phyloP scores from a whole-genome alignment of 2,888 invertebrate genomes.

The Scaptomyza caliginosa region DNA sequence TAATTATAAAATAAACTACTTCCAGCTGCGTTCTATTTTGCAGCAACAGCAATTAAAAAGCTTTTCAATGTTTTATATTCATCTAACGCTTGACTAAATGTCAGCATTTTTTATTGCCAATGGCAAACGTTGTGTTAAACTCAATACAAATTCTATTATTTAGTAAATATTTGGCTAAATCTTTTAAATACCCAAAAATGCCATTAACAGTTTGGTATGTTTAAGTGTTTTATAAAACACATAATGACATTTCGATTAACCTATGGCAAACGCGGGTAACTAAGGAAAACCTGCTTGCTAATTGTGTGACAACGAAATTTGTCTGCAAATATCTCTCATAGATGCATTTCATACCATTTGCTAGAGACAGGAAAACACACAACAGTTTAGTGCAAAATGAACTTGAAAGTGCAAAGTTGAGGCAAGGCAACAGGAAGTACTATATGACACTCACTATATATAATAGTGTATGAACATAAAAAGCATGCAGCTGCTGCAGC shows the following conservation, averaged over 20 bases:
- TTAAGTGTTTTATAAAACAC: constrained; percentile 10
- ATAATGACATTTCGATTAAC: constrained; percentile 32
- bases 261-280: constrained; percentile 28
- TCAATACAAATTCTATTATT: neutral
- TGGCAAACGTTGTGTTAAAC: neutral
- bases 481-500: constrained; percentile 17
- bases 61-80: neutral
- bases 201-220: constrained; percentile 1
- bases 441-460: neutral
- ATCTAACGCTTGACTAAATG: neutral
- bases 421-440: constrained; percentile 25
- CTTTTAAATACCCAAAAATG: neutral
- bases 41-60: too few relatives aligned
- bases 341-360: constrained; percentile 18
- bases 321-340: constrained; percentile 35
- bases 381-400: constrained; percentile 39
- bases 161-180: constrained; percentile 3
- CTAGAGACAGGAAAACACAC: constrained; percentile 23
- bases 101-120: neutral
- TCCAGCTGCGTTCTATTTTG: neutral
- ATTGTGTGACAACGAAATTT: constrained; percentile 50
- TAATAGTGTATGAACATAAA: neutral
- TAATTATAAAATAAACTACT: neutral
- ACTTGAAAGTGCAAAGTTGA: constrained; percentile 55
- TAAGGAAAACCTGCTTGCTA: constrained; percentile 36